Evolutionary conservation across 2,888 invertebrate genomes (phyloP).

Genomic region (Sphaeridia pumilis): DNA sequence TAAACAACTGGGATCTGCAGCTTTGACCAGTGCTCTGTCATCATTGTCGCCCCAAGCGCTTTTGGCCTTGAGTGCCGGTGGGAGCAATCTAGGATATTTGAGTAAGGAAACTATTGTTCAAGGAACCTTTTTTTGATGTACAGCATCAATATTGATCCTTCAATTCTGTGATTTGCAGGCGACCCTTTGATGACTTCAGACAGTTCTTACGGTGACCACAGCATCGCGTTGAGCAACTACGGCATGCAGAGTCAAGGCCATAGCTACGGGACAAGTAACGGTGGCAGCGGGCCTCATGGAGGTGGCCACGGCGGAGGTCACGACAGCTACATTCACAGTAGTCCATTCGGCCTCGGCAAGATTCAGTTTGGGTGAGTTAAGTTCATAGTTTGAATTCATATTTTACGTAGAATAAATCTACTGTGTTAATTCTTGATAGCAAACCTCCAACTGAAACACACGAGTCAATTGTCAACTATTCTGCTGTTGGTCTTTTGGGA

Average conservation of each 20-base stretch:
- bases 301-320: neutral
- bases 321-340: neutral
- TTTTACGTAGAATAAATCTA: neutral
- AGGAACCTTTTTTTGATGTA: neutral
- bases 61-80: slow-evolving; percentile 2
- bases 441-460: neutral
- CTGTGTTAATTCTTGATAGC: neutral
- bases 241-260: no score
- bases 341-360: neutral
- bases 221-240: neutral
- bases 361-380: neutral
- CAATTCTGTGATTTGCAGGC: neutral
- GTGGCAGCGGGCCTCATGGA: neutral
- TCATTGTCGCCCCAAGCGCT: slow-evolving; percentile 3
- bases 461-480: slow-evolving; percentile 21
- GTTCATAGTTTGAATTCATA: neutral
- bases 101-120: neutral
- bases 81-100: slow-evolving; percentile 1
- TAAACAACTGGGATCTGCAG: neutral
- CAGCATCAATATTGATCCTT: neutral
- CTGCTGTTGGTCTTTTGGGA: slow-evolving; percentile 30
- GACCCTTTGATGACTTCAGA: neutral
- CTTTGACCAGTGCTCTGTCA: neutral
- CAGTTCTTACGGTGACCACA: neutral
- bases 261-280: no score